Evolutionary conservation across 2,888 invertebrate genomes (phyloP).

Genomic region (Hirtodrosophila confusa): DNA sequence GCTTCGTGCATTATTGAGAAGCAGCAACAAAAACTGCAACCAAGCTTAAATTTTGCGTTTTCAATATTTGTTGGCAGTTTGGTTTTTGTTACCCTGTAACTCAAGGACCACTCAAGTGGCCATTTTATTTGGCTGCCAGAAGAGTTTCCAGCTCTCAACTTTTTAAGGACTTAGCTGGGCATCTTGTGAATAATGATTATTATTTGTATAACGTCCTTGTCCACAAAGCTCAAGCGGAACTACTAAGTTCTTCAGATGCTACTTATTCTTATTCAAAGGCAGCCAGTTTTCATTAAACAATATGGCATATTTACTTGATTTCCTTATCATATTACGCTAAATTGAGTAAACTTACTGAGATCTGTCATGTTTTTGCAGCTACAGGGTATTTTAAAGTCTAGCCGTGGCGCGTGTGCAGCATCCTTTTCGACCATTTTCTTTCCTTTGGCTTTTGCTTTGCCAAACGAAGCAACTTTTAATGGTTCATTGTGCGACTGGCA

Average conservation of each 20-base stretch:
- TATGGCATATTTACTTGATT: too few species aligned
- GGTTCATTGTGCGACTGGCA: constrained; percentile 72
- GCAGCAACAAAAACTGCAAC: constrained; percentile 59
- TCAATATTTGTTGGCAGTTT: constrained; percentile 63
- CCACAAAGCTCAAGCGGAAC: too few species aligned
- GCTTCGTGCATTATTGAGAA: constrained; percentile 68
- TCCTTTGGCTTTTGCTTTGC: constrained; percentile 39
- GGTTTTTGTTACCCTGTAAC: constrained; percentile 26
- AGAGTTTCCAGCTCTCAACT: too few species aligned
- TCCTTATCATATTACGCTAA: too few species aligned
- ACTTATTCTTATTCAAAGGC: too few species aligned
- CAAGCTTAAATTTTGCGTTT: constrained; percentile 55
- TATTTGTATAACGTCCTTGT: too few species aligned
- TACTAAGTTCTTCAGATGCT: too few species aligned
- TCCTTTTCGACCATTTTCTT: constrained; percentile 21
- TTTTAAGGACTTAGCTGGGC: too few species aligned
- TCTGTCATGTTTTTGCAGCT: background rate
- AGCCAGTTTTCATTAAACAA: too few species aligned
- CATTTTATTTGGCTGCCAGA: too few species aligned
- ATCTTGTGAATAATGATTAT: too few species aligned
- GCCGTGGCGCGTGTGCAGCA: background rate
- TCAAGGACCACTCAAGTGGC: background rate
- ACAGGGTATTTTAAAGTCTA: constrained; percentile 14
- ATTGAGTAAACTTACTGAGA: background rate
- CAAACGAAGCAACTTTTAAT: constrained; percentile 75